A percentile compares a stretch with the other conserved stretches of the same genome.
Conservation (phyloP, 2,888 invertebrate species). For the Cenopis cana region DNA sequence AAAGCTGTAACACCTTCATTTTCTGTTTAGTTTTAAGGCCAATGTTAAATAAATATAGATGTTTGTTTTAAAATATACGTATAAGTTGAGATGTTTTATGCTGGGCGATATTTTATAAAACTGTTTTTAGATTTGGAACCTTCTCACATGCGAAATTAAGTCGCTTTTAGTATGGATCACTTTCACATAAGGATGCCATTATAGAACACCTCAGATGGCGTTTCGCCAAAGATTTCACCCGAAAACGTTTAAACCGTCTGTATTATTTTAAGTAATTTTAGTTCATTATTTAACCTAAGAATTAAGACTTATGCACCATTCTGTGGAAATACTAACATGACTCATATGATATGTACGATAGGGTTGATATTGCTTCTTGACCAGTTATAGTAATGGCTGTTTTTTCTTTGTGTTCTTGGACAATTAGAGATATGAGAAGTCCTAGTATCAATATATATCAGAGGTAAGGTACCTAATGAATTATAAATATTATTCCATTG, state of each 20-base stretch:
- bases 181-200: not conserved
- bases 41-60: not conserved
- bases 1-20: too few species aligned
- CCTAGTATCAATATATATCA: too few species aligned
- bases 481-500: too few species aligned
- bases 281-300: not conserved
- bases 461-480: too few species aligned
- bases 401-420: too few species aligned
- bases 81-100: too few species aligned
- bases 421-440: too few species aligned
- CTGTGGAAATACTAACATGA: not conserved
- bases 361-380: not conserved
- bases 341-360: not conserved
- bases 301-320: not conserved
- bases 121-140: too few species aligned
- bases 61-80: not conserved
- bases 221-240: constrained; percentile 16
- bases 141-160: too few species aligned
- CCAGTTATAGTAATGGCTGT: too few species aligned
- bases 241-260: not conserved
- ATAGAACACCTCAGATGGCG: constrained; percentile 18
- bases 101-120: too few species aligned
- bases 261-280: constrained; percentile 12
- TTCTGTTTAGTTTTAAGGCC: constrained; percentile 2
- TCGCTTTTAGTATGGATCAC: too few species aligned